Base-by-base conservation (phyloP, 2,888 invertebrate genomes). In the Lingula anatina region DNA sequence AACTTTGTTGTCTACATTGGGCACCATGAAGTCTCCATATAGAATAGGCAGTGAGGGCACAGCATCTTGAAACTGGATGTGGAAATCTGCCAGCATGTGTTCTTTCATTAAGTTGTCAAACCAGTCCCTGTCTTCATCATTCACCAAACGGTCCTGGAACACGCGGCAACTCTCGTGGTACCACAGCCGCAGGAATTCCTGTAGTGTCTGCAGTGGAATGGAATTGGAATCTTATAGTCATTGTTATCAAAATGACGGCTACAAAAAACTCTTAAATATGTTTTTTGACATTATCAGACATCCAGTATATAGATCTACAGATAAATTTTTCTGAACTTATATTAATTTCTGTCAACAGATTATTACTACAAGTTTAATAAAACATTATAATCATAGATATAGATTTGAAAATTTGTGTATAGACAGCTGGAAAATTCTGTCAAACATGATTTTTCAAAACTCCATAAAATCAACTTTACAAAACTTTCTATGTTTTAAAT, bases 21-120 rank as follows among this genome's bases (percentile, higher is more conserved):
- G 56, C 50, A 68, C 58, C 59, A 74, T 59, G 65, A 87, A 86
- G 68, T 88, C 88, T 0, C 85, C 86, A 65, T 83, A 88, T 50
- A 88, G 73, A 65, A 88, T 79, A 5, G 82, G 71, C 3, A 80
- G 74, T 0, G 72, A 75, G 0, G 81, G 81, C 1, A 86, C 59
- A 0, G 84, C 78, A 0, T 80, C 76, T 0, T 70, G 60, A 0
- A 82, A 65, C 25, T 84, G 79, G 2, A 61, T 79, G 1, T 80
- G 69, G 58, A 86, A 87, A 24, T 82, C 80, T 0, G 55, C 41
- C 49, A 73, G 68, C 50, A 88, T 81, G 67, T 84, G 84, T 15
- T 63, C 51, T 38, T 62, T 64, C 20, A 74, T 56, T 9, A 76
- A 61, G 23, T 64, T 56, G 27, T 67, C 61, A 56, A 76, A 78